Base-by-base conservation (phyloP, 2,113 vertebrate species). In the Zosterops borbonicus region DNA sequence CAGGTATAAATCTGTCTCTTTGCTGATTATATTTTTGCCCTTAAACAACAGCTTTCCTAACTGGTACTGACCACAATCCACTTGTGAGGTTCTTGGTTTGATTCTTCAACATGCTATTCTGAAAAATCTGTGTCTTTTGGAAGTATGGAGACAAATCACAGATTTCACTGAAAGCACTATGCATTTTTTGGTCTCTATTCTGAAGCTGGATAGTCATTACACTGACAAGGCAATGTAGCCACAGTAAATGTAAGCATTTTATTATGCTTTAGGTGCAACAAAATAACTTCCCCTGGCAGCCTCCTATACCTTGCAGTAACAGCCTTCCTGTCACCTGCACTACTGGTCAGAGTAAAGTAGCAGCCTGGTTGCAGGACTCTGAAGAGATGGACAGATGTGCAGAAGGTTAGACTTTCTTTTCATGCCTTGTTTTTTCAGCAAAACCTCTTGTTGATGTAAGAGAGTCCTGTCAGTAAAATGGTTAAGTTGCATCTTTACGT, bases 341-440 rank as follows among this genome's bases (percentile, higher is more conserved):
- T 7, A 99, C 98, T 5, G 99, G 99, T 64, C 99, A 99, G 97
- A 99, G 98, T 96, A 99, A 99, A 96, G 99, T 99, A 96, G 99
- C 97, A 5, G 99, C 99, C 49, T 99, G 99, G 99, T 97, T 99
- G 55, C 98, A 99, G 97, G 99, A 99, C 87, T 99, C 99, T 3
- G 99, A 99, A 96, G 99, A 99, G 93, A 99, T 99, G 99, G 99
- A 99, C 97, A 99, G 99, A 95, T 99, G 99, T 97, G 98, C 99
- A 44, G 99, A 99, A 98, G 99, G 99, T 99, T 83, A 97, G 98
- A 60, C 47, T 88, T 80, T 28, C 50, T 65, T 88, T 90, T 80
- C 76, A n/a, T 60, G n/a, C 18, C 44, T 75, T 89, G 24, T 56
- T 84, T 50, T 89, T 81, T 84, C 44, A 85, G 44, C 41, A 83